Percentiles rank a stretch among this genome's conserved stretches.
phyloP scores from a whole-genome alignment of 2,113 vertebrate species.

The Psophia crepitans region DNA sequence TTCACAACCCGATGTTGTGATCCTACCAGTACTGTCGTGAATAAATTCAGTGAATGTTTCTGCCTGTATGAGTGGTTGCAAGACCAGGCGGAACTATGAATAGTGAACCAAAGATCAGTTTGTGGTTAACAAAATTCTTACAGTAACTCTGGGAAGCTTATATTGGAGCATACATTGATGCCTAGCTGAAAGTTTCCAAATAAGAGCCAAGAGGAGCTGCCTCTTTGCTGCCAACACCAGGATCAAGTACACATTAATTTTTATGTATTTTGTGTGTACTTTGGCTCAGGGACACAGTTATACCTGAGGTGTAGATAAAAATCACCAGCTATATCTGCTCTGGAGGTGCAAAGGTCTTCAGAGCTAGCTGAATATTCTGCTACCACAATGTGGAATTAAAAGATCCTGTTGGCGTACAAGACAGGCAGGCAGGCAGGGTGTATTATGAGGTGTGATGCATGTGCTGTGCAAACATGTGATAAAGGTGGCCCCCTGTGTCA shows the following conservation, averaged over 20 bases:
- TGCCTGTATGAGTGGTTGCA: neutral
- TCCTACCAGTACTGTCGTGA: neutral
- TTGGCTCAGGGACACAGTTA: neutral
- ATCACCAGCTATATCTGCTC: neutral
- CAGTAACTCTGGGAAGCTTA: constrained; percentile 13
- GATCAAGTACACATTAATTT: constrained; percentile 37
- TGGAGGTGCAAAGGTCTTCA: constrained; percentile 5
- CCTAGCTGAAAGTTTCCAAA: constrained; percentile 34
- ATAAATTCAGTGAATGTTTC: neutral
- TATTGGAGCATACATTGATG: constrained; percentile 7
- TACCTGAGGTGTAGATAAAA: constrained; percentile 48
- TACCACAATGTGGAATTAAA: neutral
- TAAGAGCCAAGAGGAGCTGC: constrained; percentile 18
- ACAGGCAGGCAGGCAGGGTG: neutral
- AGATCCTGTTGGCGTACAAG: neutral
- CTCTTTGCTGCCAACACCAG: constrained; percentile 10
- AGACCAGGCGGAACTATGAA: neutral
- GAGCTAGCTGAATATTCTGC: constrained; percentile 7
- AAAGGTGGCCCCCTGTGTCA: neutral
- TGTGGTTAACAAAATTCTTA: constrained; percentile 61
- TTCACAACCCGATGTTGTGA: neutral
- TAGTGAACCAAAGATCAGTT: neutral
- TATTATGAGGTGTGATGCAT: neutral
- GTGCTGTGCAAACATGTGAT: neutral
- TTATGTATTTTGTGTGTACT: constrained; percentile 38